These are phyloP conservation scores for Augochlora pura DNA, from an alignment of 1,140 invertebrate species.

Conservation along the genomic window DNA sequence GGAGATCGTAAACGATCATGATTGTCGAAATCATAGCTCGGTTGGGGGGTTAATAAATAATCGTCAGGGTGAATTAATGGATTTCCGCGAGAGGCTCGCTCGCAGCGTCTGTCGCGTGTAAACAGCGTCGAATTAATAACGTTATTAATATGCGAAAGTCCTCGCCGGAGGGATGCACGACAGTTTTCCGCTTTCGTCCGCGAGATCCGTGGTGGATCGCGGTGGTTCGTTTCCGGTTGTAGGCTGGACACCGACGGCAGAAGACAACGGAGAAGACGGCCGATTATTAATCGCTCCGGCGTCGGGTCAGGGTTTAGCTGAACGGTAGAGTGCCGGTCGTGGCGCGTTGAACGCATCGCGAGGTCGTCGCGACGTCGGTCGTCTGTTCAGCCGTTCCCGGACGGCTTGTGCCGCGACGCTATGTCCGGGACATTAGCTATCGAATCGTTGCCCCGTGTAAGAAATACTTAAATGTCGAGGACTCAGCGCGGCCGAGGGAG, in stretches of 20 bases:
- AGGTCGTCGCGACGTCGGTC: constrained; percentile 15
- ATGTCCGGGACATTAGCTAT: constrained; percentile 62
- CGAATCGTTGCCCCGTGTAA: constrained; percentile 62
- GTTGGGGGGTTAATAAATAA: not conserved
- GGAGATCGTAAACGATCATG: no score
- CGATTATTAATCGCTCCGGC: constrained; percentile 32
- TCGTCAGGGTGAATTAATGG: constrained; percentile 17
- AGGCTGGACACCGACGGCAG: not conserved
- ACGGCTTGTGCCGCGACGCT: constrained; percentile 21
- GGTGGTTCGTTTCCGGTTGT: not conserved
- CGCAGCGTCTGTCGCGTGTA: not conserved
- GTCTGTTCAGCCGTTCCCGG: no score
- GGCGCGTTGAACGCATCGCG: constrained; percentile 13
- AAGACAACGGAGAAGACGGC: not conserved
- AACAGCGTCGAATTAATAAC: constrained; percentile 25
- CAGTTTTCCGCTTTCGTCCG: constrained; percentile 17
- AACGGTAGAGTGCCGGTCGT: not conserved
- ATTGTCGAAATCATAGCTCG: no score
- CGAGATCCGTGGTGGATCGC: not conserved
- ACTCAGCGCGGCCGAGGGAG: constrained; percentile 50
- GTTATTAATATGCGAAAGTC: constrained; percentile 48
- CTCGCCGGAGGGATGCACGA: constrained; percentile 11
- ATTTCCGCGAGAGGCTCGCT: not conserved
- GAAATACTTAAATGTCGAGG: constrained; percentile 65
- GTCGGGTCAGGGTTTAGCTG: constrained; percentile 22